These are phyloP conservation scores for Rhinoderma darwinii DNA, from an alignment of 2,113 vertebrate species.

Conservation along the genomic window DNA sequence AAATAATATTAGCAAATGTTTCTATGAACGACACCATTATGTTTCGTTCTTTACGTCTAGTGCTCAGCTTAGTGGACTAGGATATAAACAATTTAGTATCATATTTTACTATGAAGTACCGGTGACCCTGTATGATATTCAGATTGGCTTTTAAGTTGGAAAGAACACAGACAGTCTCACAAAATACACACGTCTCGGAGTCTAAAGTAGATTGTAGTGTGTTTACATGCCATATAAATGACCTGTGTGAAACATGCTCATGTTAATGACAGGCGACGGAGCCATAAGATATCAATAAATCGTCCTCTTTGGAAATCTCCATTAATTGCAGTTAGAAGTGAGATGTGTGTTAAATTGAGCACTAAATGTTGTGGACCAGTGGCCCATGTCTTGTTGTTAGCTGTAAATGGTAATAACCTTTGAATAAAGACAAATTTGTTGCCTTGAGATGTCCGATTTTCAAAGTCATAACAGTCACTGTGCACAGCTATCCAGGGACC, in stretches of 20 bases:
- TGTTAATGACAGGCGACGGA: constrained; percentile 23
- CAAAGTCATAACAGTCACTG: not conserved
- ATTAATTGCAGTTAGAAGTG: constrained; percentile 46
- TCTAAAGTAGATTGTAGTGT: not conserved
- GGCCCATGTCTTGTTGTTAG: constrained; percentile 32
- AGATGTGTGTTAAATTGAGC: constrained; percentile 49
- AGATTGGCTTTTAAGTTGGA: not conserved
- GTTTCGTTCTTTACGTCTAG: not conserved
- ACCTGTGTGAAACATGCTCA: not conserved
- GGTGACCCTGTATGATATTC: not conserved
- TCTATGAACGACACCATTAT: not conserved
- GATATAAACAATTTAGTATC: too few relatives aligned
- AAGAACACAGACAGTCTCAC: not conserved
- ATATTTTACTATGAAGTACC: too few relatives aligned
- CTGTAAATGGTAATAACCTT: constrained; percentile 18
- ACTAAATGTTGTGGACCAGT: constrained; percentile 26
- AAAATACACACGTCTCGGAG: not conserved
- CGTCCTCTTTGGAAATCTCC: constrained; percentile 13
- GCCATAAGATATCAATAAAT: constrained; percentile 38
- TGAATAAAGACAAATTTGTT: constrained; percentile 28
- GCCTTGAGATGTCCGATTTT: constrained; percentile 18
- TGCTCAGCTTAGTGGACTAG: too few relatives aligned
- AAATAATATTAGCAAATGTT: too few relatives aligned
- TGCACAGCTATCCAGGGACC: not conserved
- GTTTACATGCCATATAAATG: not conserved